These are phyloP conservation scores for Sesamia inferens DNA, from an alignment of 2,888 invertebrate species.

Conservation along the genomic window DNA sequence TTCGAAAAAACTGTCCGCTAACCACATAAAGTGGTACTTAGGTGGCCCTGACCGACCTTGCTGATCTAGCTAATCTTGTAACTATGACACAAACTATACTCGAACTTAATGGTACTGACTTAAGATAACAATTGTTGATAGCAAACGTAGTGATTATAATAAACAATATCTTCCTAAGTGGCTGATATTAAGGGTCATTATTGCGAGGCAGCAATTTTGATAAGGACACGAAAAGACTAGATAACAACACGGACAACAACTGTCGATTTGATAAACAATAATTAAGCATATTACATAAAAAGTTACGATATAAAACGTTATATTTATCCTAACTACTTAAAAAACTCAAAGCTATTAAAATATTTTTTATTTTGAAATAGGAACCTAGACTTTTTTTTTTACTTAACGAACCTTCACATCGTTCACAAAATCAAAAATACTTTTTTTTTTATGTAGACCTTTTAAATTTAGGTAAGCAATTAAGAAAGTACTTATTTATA, in stretches of 20 bases:
- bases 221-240: constrained; percentile 26
- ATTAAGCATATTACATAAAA: background rate
- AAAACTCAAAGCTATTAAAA: background rate
- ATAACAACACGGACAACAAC: constrained; percentile 11
- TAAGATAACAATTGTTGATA: constrained; percentile 22
- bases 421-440: background rate
- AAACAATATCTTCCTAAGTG: constrained; percentile 16
- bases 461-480: background rate
- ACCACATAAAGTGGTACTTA: background rate
- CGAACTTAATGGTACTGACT: constrained; percentile 3
- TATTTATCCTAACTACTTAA: background rate
- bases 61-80: constrained; percentile 2
- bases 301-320: background rate
- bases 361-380: background rate
- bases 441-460: background rate
- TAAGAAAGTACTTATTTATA: too few relatives aligned
- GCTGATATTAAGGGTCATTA: constrained; percentile 30
- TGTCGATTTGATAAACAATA: constrained; percentile 24
- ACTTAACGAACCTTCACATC: background rate
- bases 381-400: background rate
- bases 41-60: constrained; percentile 1
- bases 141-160: constrained; percentile 22
- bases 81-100: constrained; percentile 5
- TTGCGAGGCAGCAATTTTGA: constrained; percentile 20
- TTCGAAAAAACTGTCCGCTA: background rate